Percentiles rank a stretch among this genome's conserved stretches.
phyloP scores from a whole-genome alignment of 2,113 vertebrate species.

The Danio rerio region DNA sequence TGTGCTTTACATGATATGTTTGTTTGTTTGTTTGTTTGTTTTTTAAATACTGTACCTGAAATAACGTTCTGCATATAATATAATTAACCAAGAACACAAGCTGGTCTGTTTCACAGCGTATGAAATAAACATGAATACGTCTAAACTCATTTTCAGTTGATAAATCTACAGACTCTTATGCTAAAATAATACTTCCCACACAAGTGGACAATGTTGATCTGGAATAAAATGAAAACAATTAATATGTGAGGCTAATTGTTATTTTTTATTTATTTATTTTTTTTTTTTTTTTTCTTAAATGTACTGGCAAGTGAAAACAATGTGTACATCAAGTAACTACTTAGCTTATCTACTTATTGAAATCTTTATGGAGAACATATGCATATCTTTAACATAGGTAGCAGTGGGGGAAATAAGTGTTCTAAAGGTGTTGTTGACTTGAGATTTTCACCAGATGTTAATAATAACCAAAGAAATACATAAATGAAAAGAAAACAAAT shows the following conservation, averaged over 20 bases:
- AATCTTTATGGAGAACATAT: no score
- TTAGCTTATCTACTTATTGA: no score
- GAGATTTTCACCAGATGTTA: no score
- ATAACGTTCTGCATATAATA: slow-evolving; percentile 8
- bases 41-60: slow-evolving; percentile 1
- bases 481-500: no score
- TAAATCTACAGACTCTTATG: background rate
- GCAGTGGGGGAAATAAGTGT: no score
- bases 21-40: background rate
- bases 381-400: no score
- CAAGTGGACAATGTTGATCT: background rate
- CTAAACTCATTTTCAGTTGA: background rate
- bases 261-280: no score
- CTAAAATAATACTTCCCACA: background rate
- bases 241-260: background rate
- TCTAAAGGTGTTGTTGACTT: no score
- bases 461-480: no score
- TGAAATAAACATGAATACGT: slow-evolving; percentile 18
- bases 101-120: slow-evolving; percentile 1
- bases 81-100: background rate
- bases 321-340: no score
- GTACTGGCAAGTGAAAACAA: no score
- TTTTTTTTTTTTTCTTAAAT: slow-evolving; percentile 1
- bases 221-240: slow-evolving; percentile 1
- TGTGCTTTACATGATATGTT: slow-evolving; percentile 57